phyloP scores from a whole-genome alignment of 2,888 invertebrate species.

The Zygaena filipendulae region DNA sequence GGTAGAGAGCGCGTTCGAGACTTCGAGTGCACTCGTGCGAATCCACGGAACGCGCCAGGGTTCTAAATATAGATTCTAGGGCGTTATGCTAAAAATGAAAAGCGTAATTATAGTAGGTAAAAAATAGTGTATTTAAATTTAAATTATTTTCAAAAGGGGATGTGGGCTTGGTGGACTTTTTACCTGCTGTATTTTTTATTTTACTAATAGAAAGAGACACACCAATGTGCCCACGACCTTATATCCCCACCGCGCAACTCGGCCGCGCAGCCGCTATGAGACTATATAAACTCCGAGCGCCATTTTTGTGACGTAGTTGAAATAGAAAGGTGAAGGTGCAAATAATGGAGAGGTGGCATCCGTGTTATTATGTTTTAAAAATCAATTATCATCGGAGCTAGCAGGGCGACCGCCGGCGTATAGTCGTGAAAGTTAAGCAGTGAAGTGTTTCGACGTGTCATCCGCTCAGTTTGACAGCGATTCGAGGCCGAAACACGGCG shows the following conservation, averaged over 20 bases:
- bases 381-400: constrained; percentile 62
- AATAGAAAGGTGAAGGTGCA: constrained; percentile 61
- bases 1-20: too few species aligned
- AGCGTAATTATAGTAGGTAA: too few species aligned
- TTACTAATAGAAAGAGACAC: too few species aligned
- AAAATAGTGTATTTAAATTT: too few species aligned
- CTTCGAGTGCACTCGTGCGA: too few species aligned
- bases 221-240: too few species aligned
- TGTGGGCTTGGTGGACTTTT: too few species aligned
- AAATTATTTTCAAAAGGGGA: too few species aligned
- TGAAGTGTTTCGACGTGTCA: constrained; percentile 64
- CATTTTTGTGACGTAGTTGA: constrained; percentile 58
- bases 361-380: constrained; percentile 49
- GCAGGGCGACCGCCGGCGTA: constrained; percentile 58
- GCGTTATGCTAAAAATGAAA: too few species aligned
- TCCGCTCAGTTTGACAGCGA: constrained; percentile 57
- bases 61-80: too few species aligned
- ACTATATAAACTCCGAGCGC: constrained; percentile 46
- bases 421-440: constrained; percentile 56
- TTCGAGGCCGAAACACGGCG: constrained; percentile 47
- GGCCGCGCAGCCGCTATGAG: constrained; percentile 50
- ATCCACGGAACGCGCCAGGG: too few species aligned
- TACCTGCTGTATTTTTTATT: too few species aligned
- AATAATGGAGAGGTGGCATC: constrained; percentile 65
- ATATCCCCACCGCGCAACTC: constrained; percentile 48